Evolutionary conservation across 1,140 invertebrate genomes (phyloP).

Genomic region (Scaptodrosophila lebanonensis): DNA sequence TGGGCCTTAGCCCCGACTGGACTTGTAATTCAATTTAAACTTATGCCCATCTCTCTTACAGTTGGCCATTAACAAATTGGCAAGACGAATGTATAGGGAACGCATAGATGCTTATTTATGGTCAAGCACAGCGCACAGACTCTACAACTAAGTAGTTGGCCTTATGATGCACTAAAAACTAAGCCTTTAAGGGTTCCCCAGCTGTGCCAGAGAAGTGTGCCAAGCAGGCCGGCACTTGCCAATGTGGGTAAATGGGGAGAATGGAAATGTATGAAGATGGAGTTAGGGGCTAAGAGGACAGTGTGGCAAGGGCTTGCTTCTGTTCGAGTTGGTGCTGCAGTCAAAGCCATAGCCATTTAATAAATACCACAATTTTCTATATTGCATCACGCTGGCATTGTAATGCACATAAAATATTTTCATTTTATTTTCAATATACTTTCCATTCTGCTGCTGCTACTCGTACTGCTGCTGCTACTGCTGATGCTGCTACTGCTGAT

Average conservation of each 20-base stretch:
- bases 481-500: too few relatives aligned
- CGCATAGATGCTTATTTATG: too few relatives aligned
- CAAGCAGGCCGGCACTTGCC: too few relatives aligned
- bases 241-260: too few relatives aligned
- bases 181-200: conserved; percentile 23
- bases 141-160: conserved; percentile 34
- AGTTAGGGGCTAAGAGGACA: too few relatives aligned
- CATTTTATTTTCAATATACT: conserved; percentile 69
- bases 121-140: too few relatives aligned
- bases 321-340: too few relatives aligned
- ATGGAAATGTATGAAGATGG: conserved; percentile 16
- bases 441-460: conserved; percentile 26
- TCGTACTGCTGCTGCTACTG: too few relatives aligned
- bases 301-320: too few relatives aligned
- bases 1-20: conserved; percentile 31
- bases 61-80: conserved; percentile 26
- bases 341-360: conserved; percentile 59
- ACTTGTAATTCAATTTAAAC: conserved; percentile 64
- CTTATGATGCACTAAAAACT: conserved; percentile 37
- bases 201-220: too few relatives aligned
- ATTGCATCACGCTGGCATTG: conserved; percentile 67
- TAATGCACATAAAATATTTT: conserved; percentile 66
- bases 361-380: conserved; percentile 72
- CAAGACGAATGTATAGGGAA: too few relatives aligned
- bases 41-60: conserved; percentile 12